phyloP scores from a whole-genome alignment of 2,113 vertebrate genomes.

The Oreamnos americanus region DNA sequence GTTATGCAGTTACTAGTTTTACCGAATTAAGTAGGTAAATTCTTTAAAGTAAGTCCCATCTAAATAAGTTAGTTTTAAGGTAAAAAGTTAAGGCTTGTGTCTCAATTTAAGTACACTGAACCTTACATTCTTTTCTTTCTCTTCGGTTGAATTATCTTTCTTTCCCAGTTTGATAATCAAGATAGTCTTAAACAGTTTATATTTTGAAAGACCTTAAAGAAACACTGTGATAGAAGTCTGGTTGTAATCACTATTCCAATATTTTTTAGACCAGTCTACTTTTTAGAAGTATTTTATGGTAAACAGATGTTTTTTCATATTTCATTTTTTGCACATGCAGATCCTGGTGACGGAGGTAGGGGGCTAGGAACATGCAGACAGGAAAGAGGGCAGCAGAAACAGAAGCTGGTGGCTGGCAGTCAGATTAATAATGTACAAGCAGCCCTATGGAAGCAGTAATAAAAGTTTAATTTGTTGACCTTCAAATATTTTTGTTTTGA shows the following conservation, averaged over 20 bases:
- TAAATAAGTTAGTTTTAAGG: neutral
- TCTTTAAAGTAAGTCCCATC: neutral
- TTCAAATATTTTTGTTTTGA: conserved; percentile 53
- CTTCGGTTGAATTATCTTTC: conserved; percentile 1
- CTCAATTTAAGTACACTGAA: conserved; percentile 23
- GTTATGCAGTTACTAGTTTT: neutral
- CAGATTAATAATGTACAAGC: neutral
- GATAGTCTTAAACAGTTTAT: neutral
- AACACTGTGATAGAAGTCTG: conserved; percentile 23
- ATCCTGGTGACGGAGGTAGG: neutral
- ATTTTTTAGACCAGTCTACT: neutral
- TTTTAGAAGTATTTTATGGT: neutral
- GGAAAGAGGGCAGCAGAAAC: neutral
- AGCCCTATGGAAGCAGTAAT: conserved; percentile 21
- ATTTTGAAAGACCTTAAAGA: conserved; percentile 42
- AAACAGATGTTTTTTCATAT: neutral
- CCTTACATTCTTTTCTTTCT: conserved; percentile 30
- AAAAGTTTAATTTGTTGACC: conserved; percentile 47
- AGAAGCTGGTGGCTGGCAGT: neutral
- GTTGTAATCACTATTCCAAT: conserved; percentile 5
- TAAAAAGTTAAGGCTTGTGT: conserved; percentile 19
- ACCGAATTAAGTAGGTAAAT: neutral
- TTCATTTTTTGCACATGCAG: neutral
- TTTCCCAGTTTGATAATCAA: neutral
- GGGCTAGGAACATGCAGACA: neutral